Conservation (phyloP, 2,888 invertebrate species). For the Stenurella melanura region DNA sequence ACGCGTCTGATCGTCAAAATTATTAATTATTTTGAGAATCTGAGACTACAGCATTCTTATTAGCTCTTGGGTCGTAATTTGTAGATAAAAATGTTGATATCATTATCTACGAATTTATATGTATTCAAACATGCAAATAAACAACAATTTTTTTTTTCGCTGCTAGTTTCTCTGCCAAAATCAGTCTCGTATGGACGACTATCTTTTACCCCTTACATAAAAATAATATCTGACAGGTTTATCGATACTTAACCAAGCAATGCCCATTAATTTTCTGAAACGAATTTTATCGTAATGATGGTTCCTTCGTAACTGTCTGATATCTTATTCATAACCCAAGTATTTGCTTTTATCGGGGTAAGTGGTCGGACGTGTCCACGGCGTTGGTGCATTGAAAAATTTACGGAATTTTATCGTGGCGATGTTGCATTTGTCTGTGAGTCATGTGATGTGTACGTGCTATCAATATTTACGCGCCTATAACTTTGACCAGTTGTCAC, state of each 20-base stretch:
- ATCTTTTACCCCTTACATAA: not conserved
- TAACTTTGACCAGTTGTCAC: not conserved
- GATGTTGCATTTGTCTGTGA: not conserved
- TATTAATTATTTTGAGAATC: no score
- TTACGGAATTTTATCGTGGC: slow-evolving; percentile 11
- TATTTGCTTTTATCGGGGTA: slow-evolving; percentile 2
- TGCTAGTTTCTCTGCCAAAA: no score
- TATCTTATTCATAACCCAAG: not conserved
- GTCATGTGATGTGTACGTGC: not conserved
- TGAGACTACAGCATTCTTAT: no score
- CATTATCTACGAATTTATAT: no score
- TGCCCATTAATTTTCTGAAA: not conserved
- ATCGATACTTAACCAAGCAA: not conserved
- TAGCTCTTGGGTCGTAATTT: no score
- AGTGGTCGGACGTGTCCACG: not conserved
- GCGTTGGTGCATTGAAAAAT: not conserved
- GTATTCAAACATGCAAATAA: no score
- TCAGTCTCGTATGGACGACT: no score
- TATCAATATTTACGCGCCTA: slow-evolving; percentile 11
- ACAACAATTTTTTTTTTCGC: no score
- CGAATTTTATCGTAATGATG: not conserved
- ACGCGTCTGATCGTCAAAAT: no score
- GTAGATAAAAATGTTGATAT: no score
- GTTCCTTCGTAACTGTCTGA: not conserved
- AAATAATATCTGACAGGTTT: not conserved